These are phyloP conservation scores for Tetanocera ferruginea DNA, from an alignment of 2,888 invertebrate genomes.

Conservation along the genomic window DNA sequence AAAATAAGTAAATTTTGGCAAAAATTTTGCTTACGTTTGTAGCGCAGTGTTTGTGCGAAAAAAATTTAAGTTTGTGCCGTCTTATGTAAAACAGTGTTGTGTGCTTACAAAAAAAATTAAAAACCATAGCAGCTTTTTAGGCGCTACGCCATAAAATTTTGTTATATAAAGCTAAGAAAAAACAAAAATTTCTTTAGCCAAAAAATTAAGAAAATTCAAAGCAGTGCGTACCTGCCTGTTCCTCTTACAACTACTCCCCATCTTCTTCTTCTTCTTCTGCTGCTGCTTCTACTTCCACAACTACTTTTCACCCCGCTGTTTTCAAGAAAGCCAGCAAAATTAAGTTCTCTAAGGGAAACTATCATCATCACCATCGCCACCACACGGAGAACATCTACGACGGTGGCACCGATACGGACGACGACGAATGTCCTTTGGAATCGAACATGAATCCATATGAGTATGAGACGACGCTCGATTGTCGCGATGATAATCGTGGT, in stretches of 20 bases:
- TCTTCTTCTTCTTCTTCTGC: constrained; percentile 9
- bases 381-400: constrained; percentile 68
- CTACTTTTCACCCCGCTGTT: background rate
- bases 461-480: constrained; percentile 70
- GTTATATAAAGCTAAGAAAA: background rate
- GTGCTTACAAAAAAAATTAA: background rate
- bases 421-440: constrained; percentile 69
- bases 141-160: constrained; percentile 11
- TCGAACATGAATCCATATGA: constrained; percentile 70
- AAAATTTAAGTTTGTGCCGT: background rate
- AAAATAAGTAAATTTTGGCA: background rate
- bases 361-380: constrained; percentile 66
- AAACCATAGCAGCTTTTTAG: background rate
- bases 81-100: background rate
- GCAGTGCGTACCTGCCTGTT: background rate
- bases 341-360: constrained; percentile 67
- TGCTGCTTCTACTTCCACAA: background rate
- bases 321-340: constrained; percentile 62
- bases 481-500: constrained; percentile 66
- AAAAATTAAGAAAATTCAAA: background rate
- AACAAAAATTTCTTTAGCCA: background rate
- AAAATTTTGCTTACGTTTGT: background rate
- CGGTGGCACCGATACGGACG: constrained; percentile 68
- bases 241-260: background rate
- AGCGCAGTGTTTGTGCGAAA: too few species aligned